Evolutionary conservation across 2,888 invertebrate species (phyloP).

Genomic region (Coronaproctus castanopsis): DNA sequence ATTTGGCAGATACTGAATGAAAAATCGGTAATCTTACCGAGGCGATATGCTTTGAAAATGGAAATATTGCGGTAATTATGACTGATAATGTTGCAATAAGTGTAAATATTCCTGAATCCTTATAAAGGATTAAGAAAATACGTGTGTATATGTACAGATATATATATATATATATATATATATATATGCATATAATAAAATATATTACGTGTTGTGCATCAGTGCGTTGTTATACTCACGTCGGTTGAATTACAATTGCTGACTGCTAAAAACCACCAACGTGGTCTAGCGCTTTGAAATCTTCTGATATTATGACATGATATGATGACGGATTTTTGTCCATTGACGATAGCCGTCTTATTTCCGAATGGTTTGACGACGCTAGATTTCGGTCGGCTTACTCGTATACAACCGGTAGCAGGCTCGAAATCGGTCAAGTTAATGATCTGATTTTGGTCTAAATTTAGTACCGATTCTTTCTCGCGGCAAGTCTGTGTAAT

Average conservation of each 20-base stretch:
- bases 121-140: no score
- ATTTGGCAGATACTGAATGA: no score
- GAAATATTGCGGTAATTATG: no score
- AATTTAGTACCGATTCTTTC: slow-evolving; percentile 45
- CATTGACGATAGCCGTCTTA: not conserved
- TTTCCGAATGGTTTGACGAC: no score
- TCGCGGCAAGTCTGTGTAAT: slow-evolving; percentile 56
- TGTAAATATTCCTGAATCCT: no score
- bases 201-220: no score
- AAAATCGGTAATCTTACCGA: no score
- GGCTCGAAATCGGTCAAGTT: slow-evolving; percentile 42
- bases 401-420: slow-evolving; percentile 35
- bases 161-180: no score
- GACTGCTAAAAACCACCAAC: slow-evolving; percentile 88
- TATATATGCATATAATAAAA: no score
- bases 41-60: no score
- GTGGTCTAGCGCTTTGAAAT: slow-evolving; percentile 58
- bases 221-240: slow-evolving; percentile 28
- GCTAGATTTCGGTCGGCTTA: not conserved
- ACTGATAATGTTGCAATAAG: no score
- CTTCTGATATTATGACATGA: slow-evolving; percentile 44
- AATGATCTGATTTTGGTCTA: slow-evolving; percentile 57
- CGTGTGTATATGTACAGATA: no score
- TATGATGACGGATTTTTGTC: slow-evolving; percentile 24
- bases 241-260: slow-evolving; percentile 52